These are phyloP conservation scores for Epsilonema sp. DNA, from an alignment of 2,888 invertebrate species.

Conservation along the genomic window DNA sequence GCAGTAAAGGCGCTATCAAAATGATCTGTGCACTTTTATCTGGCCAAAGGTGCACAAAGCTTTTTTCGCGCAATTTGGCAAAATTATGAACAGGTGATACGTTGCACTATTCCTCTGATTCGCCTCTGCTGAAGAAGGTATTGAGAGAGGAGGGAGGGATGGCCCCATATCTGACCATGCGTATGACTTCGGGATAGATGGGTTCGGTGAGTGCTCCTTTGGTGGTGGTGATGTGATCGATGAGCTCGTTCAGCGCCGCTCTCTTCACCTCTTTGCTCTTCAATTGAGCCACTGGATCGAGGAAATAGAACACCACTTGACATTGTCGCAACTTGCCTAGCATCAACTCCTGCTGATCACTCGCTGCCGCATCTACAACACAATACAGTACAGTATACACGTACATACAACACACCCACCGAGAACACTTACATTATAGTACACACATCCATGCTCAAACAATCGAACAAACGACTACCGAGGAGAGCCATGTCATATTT, in stretches of 20 bases:
- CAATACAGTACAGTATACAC: not conserved
- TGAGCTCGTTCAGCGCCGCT: conserved; percentile 85
- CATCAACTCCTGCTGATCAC: conserved; percentile 85
- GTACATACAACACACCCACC: too few species aligned
- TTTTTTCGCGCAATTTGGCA: too few species aligned
- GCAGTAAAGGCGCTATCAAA: too few species aligned
- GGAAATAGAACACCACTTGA: conserved; percentile 94
- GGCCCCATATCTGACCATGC: conserved; percentile 77
- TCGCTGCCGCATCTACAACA: conserved; percentile 58
- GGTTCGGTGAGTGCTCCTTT: conserved; percentile 86
- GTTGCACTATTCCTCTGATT: too few species aligned
- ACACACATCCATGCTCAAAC: too few species aligned
- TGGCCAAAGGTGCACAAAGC: too few species aligned
- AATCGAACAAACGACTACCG: too few species aligned
- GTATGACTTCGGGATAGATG: conserved; percentile 91
- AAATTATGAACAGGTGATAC: too few species aligned
- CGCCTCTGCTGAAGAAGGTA: too few species aligned
- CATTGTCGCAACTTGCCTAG: conserved; percentile 92
- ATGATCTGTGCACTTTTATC: too few species aligned
- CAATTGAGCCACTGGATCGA: conserved; percentile 81
- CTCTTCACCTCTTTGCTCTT: conserved; percentile 99
- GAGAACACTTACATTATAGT: too few species aligned
- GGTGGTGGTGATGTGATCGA: conserved; percentile 74
- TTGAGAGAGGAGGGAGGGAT: conserved; percentile 3
- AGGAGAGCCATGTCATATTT: too few species aligned